Conservation (phyloP, 2,888 invertebrate species). For the Rhodophaea formosa region DNA sequence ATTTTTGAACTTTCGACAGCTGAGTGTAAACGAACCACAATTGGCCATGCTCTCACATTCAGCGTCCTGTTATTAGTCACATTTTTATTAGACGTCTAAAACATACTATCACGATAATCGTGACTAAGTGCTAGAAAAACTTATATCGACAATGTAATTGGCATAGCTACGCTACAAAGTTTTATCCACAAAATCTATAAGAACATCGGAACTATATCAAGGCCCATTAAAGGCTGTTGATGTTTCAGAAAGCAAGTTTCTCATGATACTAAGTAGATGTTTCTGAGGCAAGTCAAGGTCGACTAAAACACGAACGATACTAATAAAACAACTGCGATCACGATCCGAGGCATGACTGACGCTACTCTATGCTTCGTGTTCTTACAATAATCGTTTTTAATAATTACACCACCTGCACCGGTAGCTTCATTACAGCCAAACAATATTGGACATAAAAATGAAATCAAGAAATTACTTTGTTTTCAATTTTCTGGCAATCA, state of each 20-base stretch:
- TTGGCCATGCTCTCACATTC: constrained; percentile 52
- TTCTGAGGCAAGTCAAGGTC: constrained; percentile 48
- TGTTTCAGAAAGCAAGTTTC: constrained; percentile 24
- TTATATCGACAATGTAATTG: constrained; percentile 30
- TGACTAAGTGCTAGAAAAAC: constrained; percentile 37
- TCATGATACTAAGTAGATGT: constrained; percentile 28
- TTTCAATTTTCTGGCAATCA: not conserved
- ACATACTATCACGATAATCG: constrained; percentile 46
- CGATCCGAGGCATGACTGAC: constrained; percentile 31
- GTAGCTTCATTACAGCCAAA: not conserved
- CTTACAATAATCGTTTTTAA: not conserved
- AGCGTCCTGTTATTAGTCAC: constrained; percentile 29
- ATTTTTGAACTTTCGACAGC: constrained; percentile 64
- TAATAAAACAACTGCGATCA: constrained; percentile 32
- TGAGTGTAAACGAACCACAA: constrained; percentile 59
- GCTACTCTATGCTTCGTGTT: constrained; percentile 1
- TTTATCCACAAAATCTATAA: constrained; percentile 21
- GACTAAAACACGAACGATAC: constrained; percentile 44
- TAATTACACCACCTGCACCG: not conserved
- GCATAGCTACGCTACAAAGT: constrained; percentile 33
- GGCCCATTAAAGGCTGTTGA: constrained; percentile 25
- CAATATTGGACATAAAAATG: not conserved
- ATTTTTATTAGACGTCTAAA: constrained; percentile 49
- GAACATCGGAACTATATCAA: constrained; percentile 26
- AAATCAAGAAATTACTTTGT: not conserved